Percentiles rank a stretch among this genome's conserved stretches.
Evolutionary conservation across 2,797 vertebrate genomes (phyloP).

Genomic region (Halcyon leucocephala): DNA sequence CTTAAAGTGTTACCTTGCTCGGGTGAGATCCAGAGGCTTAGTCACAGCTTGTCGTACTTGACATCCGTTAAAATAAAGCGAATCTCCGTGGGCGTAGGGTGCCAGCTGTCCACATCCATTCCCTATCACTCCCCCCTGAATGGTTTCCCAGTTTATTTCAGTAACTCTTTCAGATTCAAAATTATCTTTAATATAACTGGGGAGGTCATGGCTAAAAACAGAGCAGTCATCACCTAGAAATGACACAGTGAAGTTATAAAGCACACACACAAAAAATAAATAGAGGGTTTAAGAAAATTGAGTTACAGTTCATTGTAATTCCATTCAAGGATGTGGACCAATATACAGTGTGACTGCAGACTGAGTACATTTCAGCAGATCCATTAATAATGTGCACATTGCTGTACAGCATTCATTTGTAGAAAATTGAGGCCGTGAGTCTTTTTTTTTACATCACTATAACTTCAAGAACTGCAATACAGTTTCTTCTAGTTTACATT

Average conservation of each 20-base stretch:
- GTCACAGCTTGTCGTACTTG: conserved; percentile 96
- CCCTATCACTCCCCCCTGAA: conserved; percentile 93
- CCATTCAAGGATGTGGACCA: not conserved
- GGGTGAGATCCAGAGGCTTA: conserved; percentile 94
- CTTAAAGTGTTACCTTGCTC: conserved; percentile 89
- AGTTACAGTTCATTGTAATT: not conserved
- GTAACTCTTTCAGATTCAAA: conserved; percentile 94
- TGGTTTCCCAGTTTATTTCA: conserved; percentile 94
- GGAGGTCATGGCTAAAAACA: conserved; percentile 89
- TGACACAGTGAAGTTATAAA: conserved; percentile 37
- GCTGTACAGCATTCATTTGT: not conserved
- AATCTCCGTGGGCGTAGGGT: conserved; percentile 96
- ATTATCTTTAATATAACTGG: conserved; percentile 97
- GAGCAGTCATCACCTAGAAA: conserved; percentile 95
- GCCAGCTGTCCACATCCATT: conserved; percentile 97
- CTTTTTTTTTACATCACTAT: not conserved
- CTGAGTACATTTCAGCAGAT: not conserved
- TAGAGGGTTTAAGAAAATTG: not conserved
- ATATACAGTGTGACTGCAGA: not conserved
- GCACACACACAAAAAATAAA: not conserved
- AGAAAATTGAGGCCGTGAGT: not conserved
- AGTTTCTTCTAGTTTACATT: not conserved
- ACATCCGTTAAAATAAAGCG: conserved; percentile 96
- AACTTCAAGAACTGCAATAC: not conserved
- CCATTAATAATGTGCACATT: not conserved